Base-by-base conservation (phyloP, 1,140 invertebrate genomes). In the Drosophila bocqueti region DNA sequence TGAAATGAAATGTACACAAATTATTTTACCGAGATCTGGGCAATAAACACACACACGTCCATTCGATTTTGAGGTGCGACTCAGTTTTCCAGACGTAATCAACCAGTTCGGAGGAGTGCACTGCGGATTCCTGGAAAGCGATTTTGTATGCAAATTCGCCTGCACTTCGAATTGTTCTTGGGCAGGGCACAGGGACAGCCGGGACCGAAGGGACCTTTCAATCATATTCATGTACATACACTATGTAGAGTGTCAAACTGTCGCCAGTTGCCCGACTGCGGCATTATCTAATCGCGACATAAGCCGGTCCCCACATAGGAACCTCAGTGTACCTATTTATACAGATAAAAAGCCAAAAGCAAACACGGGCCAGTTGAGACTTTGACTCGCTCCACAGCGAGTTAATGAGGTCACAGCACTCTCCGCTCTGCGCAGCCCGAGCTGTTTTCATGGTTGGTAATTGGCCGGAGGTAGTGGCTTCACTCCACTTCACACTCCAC, bases 361-460 rank as follows among this genome's bases (percentile, higher is more conserved):
- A 79, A 79, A 79, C 75, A 78, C 55, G 24, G 68, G 54, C 69
- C 69, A 60, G 69, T 73, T 61, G 68, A 71, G 68, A 66, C 74
- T 75, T 64, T 65, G 61, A 58, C 71, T 76, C 43, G 50, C 40
- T 69, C 52, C 65, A 42, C n/a, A 11, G 31, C n/a, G 66, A 65
- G 72, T 66, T 89, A 87, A 87, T 89, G 84, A 75, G 83, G 83
- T 89, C 83, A 87, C 57, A 86, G 66, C 79, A 75, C 63, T 87
- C 63, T 63, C 61, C 52, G 21, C 67, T 60, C 58, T 68, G 15
- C 34, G 16, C 52, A 36, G 24, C 18, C 59, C 42, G 59, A 18
- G 67, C 38, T 73, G 69, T 24, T 72, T 73, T 73, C 69, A 73
- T 72, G 67, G 71, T 68, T 74, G 38, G 71, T 61, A 74, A 73